Base-by-base conservation (phyloP, 2,113 vertebrate genomes). In the Anoura caudifer region DNA sequence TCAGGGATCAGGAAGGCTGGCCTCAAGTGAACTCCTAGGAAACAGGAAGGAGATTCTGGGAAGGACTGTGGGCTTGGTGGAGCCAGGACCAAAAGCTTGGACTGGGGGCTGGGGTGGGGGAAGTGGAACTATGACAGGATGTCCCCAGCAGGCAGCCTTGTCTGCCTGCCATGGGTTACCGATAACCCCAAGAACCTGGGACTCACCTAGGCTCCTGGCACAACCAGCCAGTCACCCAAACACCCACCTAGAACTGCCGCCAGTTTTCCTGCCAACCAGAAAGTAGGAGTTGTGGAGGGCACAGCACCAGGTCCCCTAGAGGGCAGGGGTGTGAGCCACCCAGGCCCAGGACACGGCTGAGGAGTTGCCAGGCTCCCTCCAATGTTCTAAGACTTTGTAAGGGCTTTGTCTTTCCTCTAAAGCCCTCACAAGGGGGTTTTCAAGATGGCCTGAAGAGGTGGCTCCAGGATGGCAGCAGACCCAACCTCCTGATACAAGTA, bases 101-200 rank as follows among this genome's bases (percentile, higher is more conserved):
- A 79, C 38, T 54, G 67, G 59, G 47, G 52, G 4, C 50, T 26
- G 67, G 52, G 56, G 45, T 45, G 2, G 20, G 38, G 28, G 28
- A 26, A n/a, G 47, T 36, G 19, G 81, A 87, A 69, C 31, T 0
- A 15, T 7, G 75, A 67, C 24, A 90, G 54, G 77, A 61, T 56
- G 56, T 16, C 94, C 31, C 61, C 50, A 77, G 88, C 73, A 26
- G 72, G 52, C 81, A 95, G 72, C 67, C 63, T 63, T 33, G 12
- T 17, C 33, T 89, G 90, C 63, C 86, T 90, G 95, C 80, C 76
- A 73, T 0, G 47, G 94, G 96, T 97, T 97, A 97, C 96, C 0
- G 26, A 97, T 95, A 80, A 93, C 70, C 84, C 93, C 82, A 88
- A 88, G 70, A 96, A 90, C 83, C 97, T 96, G 96, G 97, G 96